phyloP scores from a whole-genome alignment of 1,140 invertebrate genomes.

The Ceratitis capitata region DNA sequence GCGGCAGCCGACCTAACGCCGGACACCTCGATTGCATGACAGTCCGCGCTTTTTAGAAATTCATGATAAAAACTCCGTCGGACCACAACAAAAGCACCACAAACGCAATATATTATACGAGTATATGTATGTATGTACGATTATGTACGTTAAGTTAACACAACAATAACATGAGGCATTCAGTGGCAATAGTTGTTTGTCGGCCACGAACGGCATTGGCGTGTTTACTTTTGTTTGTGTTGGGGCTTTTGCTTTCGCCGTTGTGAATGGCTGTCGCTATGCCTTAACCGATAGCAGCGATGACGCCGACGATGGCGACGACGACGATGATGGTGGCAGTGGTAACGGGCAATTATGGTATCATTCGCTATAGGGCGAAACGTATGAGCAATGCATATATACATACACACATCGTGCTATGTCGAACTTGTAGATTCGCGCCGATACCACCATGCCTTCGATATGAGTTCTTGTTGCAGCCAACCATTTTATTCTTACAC shows the following conservation, averaged over 20 bases:
- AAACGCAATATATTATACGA: neutral
- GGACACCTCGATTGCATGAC: neutral
- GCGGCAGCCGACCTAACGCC: neutral
- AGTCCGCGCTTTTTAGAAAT: slow-evolving; percentile 46
- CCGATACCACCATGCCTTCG: neutral
- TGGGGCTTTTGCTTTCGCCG: neutral
- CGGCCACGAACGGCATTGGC: neutral
- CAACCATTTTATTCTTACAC: neutral
- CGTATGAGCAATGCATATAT: neutral
- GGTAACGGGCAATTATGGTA: slow-evolving; percentile 60
- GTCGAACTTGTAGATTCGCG: neutral
- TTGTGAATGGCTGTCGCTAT: neutral
- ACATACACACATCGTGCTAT: neutral
- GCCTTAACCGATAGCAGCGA: neutral
- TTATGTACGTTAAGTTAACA: neutral
- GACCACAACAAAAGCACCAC: slow-evolving; percentile 46
- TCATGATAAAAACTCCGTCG: slow-evolving; percentile 51
- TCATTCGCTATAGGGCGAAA: slow-evolving; percentile 45
- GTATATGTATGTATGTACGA: neutral
- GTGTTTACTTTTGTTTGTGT: neutral
- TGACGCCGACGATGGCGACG: neutral
- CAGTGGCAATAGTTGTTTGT: neutral
- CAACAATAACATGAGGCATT: neutral
- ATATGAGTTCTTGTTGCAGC: neutral
- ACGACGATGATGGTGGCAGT: slow-evolving; percentile 3